Evolutionary conservation across 2,888 invertebrate species (phyloP).

Genomic region (Melanostoma scalare): DNA sequence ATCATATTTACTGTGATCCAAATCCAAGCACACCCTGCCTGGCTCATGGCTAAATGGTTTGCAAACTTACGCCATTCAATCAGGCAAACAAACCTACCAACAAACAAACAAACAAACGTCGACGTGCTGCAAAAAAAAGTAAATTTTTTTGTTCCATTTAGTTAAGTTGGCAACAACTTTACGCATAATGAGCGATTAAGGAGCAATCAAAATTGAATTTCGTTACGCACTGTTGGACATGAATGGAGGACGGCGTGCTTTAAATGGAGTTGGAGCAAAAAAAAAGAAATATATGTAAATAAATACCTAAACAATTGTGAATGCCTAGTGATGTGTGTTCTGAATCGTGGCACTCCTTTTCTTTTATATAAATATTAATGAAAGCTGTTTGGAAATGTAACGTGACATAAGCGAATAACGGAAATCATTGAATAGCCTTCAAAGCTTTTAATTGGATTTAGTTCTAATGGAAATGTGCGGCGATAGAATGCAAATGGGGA

Average conservation of each 20-base stretch:
- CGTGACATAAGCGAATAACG: constrained; percentile 28
- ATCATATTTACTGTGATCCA: not conserved
- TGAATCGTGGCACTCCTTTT: constrained; percentile 38
- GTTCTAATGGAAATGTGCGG: no score
- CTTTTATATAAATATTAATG: not conserved
- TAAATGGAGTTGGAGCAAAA: no score
- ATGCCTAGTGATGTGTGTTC: constrained; percentile 44
- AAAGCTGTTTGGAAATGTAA: not conserved
- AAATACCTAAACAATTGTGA: constrained; percentile 21
- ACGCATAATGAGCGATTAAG: constrained; percentile 66
- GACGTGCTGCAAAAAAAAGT: constrained; percentile 36
- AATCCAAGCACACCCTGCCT: constrained; percentile 37
- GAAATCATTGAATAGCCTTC: constrained; percentile 32
- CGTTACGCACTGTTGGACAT: constrained; percentile 52
- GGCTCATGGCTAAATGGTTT: constrained; percentile 30
- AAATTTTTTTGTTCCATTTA: constrained; percentile 56
- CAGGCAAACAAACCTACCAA: not conserved
- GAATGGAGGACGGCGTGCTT: not conserved
- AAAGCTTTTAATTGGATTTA: not conserved
- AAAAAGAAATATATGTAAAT: not conserved
- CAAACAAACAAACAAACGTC: not conserved
- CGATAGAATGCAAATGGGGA: no score
- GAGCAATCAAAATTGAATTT: constrained; percentile 67
- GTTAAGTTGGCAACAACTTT: constrained; percentile 41
- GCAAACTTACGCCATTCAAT: constrained; percentile 15